Base-by-base conservation (phyloP, 2,113 vertebrate genomes). In the Petromus typicus region DNA sequence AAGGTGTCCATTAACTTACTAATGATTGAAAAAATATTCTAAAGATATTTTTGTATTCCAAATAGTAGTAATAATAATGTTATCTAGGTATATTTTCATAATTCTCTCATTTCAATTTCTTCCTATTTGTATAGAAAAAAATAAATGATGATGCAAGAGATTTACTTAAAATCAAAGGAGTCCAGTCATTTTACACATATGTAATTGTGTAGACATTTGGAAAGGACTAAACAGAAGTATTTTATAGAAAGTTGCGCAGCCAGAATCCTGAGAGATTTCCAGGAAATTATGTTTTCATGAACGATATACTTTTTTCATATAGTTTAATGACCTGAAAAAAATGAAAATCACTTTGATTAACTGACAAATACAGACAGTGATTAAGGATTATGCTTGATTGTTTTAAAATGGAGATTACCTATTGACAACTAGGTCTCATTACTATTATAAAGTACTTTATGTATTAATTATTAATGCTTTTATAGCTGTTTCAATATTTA, bases 321-420 rank as follows among this genome's bases (percentile, higher is more conserved):
- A 23, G 84, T 54, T 30, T 78, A 79, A 86, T 43, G 69, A 92
- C 25, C 56, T 6, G 40, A 40, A 96, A 95, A 3, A 86, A 96
- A 94, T n/a, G n/a, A 23, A 64, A 9, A 61, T 66, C 7, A 66
- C 37, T 83, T 94, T 89, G 6, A 0, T 16, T 89, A 64, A 71
- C 3, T 71, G 27, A 64, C 59, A 71, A 76, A 30, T 90, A 14
- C 34, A 2, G 61, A 9, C 14, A 86, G 6, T 61, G 25, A 61
- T 61, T 61, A 61, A 61, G 59, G 59, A 61, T 61, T 57, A 61
- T 61, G 23, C 59, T 61, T 25, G 20, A 6, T 89, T 73, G 13
- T 59, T 66, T 34, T 67, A 88, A 75, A 92, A 57, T 13, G 34
- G 23, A 37, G 4, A 1, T 25, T 30, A 71, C 14, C 56, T 34